phyloP scores from a whole-genome alignment of 2,797 vertebrate species.

The Anguilla megastoma region DNA sequence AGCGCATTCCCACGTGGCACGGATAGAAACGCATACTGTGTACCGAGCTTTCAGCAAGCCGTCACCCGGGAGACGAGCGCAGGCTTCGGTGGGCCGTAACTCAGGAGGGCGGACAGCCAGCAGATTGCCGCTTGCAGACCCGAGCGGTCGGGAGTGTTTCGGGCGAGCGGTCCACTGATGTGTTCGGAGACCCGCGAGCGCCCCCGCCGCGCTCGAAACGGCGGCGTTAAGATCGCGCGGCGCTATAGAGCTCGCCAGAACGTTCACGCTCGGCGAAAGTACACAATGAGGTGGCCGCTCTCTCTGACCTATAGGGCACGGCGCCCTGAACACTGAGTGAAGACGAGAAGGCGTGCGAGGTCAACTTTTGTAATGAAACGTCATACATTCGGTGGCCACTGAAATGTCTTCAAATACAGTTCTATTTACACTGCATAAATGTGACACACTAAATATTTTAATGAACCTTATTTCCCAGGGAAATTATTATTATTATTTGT shows the following conservation, averaged over 20 bases:
- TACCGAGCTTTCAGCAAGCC: conserved; percentile 57
- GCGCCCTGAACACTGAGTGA: neutral
- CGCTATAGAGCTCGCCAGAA: conserved; percentile 27
- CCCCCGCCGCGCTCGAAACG: conserved; percentile 16
- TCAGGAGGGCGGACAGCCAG: conserved; percentile 66
- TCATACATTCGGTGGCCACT: neutral
- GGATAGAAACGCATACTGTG: conserved; percentile 55
- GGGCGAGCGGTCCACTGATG: conserved; percentile 38
- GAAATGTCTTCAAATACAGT: neutral
- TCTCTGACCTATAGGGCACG: neutral
- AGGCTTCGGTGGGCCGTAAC: conserved; percentile 65
- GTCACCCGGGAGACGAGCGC: conserved; percentile 56
- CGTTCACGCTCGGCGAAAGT: neutral
- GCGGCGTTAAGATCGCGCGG: conserved; percentile 28
- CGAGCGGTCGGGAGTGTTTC: conserved; percentile 57
- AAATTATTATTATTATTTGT: neutral
- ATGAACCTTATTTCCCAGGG: neutral
- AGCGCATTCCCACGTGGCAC: conserved; percentile 46
- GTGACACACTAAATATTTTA: too few relatives aligned
- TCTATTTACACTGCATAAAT: neutral
- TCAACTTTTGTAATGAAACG: neutral
- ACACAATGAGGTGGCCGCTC: neutral
- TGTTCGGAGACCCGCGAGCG: conserved; percentile 39
- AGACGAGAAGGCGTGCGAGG: too few relatives aligned
- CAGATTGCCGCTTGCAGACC: conserved; percentile 61